Evolutionary conservation across 2,797 vertebrate species (phyloP), one percentile per base, ranked within the genome.

Genomic region (Tangara arthus): DNA sequence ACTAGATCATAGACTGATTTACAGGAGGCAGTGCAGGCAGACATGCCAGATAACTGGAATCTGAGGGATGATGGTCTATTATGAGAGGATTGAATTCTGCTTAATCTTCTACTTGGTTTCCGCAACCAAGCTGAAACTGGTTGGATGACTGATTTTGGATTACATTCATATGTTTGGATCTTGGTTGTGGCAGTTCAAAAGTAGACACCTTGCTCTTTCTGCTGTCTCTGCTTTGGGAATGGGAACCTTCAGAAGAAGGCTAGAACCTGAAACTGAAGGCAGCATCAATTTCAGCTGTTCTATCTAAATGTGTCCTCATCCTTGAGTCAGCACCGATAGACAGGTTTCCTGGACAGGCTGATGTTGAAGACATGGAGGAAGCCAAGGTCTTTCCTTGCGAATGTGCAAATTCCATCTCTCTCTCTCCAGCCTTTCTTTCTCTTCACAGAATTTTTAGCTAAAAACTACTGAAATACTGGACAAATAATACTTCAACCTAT

Each of bases 321-420:
- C n/a, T 73, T 0, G 0, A 32, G 28, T 52, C 35, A 79, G 59
- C 0, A 0, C 12, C 56, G 56, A n/a, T 13, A 64, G 39, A 23
- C 14, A 53, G 8, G 12, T 72, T 92, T 87, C n/a, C 79, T 63
- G 34, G 41, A 24, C 42, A 89, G 41, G 23, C 41, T 82, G 56
- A n/a, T 41, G 8, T 39, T 65, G 64, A 89, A 89, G 60, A 49
- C 0, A 0, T 24, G 11, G 23, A 86, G 15, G 34, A 42, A 47
- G 24, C 5, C 39, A 18, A 77, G 16, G 21, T 57, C 17, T 84
- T 84, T 89, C 19, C 3, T 65, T 82, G 24, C 56, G 47, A 56
- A 80, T 44, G 10, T 20, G 13, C 12, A 66, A 44, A 85, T 76
- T 85, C 20, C 22, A 18, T 16, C 12, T 53, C 46, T 47, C 39